phyloP scores from a whole-genome alignment of 2,888 invertebrate species.

The Carabus problematicus region DNA sequence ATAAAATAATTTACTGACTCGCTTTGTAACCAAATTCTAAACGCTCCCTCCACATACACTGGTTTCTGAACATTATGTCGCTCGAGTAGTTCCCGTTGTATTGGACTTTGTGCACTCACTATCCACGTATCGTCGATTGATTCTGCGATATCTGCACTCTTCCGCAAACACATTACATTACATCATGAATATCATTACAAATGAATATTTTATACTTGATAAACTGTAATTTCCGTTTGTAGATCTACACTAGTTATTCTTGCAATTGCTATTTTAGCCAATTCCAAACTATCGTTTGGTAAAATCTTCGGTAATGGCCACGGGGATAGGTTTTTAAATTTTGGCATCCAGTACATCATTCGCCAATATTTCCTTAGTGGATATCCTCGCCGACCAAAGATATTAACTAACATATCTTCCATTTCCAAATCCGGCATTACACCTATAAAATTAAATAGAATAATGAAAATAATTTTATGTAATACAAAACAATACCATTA shows the following conservation, averaged over 20 bases:
- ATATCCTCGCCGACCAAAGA: constrained; percentile 81
- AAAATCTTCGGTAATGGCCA: constrained; percentile 81
- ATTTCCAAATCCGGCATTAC: constrained; percentile 93
- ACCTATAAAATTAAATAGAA: constrained; percentile 59
- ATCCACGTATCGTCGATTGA: constrained; percentile 91
- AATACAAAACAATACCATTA: constrained; percentile 66
- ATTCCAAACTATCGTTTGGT: constrained; percentile 77
- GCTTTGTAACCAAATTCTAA: constrained; percentile 78
- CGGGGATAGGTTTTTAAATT: constrained; percentile 89
- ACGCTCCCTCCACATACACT: constrained; percentile 86
- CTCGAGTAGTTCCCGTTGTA: constrained; percentile 74
- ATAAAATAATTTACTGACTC: constrained; percentile 83
- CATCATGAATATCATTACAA: constrained; percentile 18
- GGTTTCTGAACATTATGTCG: constrained; percentile 69
- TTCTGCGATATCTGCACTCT: constrained; percentile 75
- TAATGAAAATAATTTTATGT: constrained; percentile 23
- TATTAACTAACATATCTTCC: constrained; percentile 79
- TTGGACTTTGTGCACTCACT: constrained; percentile 83
- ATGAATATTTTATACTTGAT: constrained; percentile 62
- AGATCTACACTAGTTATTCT: constrained; percentile 86
- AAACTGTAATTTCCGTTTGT: constrained; percentile 70
- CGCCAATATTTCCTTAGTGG: constrained; percentile 79
- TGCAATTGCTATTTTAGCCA: constrained; percentile 83
- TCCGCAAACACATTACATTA: constrained; percentile 46
- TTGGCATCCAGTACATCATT: constrained; percentile 93